Conservation (phyloP, 1,140 invertebrate species). For the Ooceraea biroi region DNA sequence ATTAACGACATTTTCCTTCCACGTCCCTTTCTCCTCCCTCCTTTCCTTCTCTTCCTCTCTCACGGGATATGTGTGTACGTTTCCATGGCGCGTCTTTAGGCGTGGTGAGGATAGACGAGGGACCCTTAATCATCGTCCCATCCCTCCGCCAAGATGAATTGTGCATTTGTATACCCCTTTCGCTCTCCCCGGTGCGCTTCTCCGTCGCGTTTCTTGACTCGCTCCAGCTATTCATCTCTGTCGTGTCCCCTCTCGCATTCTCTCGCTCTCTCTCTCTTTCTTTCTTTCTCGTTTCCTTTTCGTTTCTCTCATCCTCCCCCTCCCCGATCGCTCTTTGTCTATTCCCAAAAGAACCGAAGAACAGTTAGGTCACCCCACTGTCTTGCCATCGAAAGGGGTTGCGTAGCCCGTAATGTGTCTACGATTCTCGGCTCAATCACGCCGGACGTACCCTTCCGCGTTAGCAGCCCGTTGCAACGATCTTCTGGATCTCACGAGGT, state of each 20-base stretch:
- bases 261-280: slow-evolving; percentile 21
- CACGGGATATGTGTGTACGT: slow-evolving; percentile 25
- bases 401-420: slow-evolving; percentile 29
- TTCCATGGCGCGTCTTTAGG: slow-evolving; percentile 37
- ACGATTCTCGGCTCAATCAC: slow-evolving; percentile 39
- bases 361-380: slow-evolving; percentile 71
- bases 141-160: slow-evolving; percentile 78
- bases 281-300: slow-evolving; percentile 9
- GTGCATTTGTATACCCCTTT: slow-evolving; percentile 73
- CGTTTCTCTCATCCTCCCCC: not conserved
- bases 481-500: not conserved
- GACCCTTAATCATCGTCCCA: slow-evolving; percentile 79
- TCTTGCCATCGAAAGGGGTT: slow-evolving; percentile 54
- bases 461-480: not conserved
- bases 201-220: slow-evolving; percentile 40
- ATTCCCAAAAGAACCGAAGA: slow-evolving; percentile 44
- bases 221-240: slow-evolving; percentile 45
- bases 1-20: slow-evolving; percentile 56
- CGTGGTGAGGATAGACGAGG: slow-evolving; percentile 70
- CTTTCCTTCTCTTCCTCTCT: not conserved
- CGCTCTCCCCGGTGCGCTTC: slow-evolving; percentile 10
- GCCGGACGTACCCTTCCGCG: slow-evolving; percentile 10
- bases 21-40: not conserved
- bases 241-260: slow-evolving; percentile 7
- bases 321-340: slow-evolving; percentile 42